These are phyloP conservation scores for Haliclystus octoradiatus DNA, from an alignment of 30 jellyfish, hydroid and myxozoan genomes.

Conservation along the genomic window DNA sequence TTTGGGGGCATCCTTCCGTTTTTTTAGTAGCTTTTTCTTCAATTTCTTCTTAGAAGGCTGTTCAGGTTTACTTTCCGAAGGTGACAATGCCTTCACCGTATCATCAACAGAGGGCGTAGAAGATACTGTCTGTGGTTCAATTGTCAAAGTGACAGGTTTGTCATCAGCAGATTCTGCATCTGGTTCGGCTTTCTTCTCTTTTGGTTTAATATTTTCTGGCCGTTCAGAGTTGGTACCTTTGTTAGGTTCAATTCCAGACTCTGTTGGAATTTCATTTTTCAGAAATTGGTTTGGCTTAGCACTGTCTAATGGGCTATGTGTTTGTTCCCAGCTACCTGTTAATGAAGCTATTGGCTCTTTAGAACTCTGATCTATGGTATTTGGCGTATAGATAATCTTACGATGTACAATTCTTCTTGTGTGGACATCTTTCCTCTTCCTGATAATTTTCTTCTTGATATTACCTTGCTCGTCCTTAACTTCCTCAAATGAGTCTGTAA, in stretches of 20 bases:
- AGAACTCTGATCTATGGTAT: too few species aligned
- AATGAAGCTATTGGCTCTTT: too few species aligned
- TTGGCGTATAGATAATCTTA: constrained; percentile 20
- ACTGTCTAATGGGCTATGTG: too few species aligned
- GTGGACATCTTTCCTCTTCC: constrained; percentile 48
- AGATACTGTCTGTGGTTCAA: neutral
- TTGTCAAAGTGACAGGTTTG: neutral
- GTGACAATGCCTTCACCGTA: neutral
- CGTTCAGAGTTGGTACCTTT: too few species aligned
- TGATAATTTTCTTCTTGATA: constrained; percentile 21
- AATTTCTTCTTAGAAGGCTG: neutral
- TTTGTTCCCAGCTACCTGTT: too few species aligned
- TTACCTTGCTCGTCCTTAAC: constrained; percentile 47
- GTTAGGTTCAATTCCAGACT: too few species aligned
- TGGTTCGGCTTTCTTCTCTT: too few species aligned
- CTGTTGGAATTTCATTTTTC: too few species aligned
- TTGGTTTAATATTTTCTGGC: neutral
- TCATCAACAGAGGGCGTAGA: neutral
- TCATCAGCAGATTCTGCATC: neutral
- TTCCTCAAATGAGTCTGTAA: constrained; percentile 32
- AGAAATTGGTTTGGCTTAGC: too few species aligned
- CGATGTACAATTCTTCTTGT: constrained; percentile 68
- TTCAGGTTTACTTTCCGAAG: neutral
- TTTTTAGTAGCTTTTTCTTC: neutral
- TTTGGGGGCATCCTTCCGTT: neutral